Evolutionary conservation across 2,113 vertebrate genomes (phyloP).

Genomic region (Carassius carassius): DNA sequence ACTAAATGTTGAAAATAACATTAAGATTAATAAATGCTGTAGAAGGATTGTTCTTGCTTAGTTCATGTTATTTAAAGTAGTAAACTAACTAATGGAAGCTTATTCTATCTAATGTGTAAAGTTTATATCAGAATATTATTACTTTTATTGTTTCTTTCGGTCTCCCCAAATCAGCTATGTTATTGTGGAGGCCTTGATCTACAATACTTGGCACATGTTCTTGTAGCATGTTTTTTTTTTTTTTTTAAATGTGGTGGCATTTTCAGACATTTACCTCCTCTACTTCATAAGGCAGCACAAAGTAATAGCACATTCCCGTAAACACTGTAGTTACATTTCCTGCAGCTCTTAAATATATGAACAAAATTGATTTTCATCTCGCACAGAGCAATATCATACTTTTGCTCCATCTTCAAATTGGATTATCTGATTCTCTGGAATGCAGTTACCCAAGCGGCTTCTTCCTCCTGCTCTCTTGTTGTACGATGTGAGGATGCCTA

Average conservation of each 20-base stretch:
- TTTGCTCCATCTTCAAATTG: background rate
- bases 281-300: constrained; percentile 5
- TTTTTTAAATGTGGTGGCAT: background rate
- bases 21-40: too few relatives aligned
- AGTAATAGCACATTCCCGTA: constrained; percentile 14
- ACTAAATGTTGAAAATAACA: too few relatives aligned
- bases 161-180: too few relatives aligned
- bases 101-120: too few relatives aligned
- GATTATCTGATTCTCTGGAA: constrained; percentile 3
- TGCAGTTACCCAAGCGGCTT: background rate
- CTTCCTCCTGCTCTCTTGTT: background rate
- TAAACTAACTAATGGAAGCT: too few relatives aligned
- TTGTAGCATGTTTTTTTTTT: background rate
- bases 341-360: background rate
- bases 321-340: constrained; percentile 1
- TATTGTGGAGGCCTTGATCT: too few relatives aligned
- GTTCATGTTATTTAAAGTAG: too few relatives aligned
- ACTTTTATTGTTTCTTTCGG: too few relatives aligned
- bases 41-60: too few relatives aligned
- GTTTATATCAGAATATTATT: too few relatives aligned
- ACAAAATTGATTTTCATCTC: constrained; percentile 1
- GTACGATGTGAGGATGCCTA: background rate
- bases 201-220: too few relatives aligned
- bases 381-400: background rate
- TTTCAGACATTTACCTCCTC: background rate